Percentiles rank a stretch among this genome's conserved stretches.
These are phyloP conservation scores for Dendrolimus kikuchii DNA, from an alignment of 1,140 invertebrate genomes.

Conservation along the genomic window DNA sequence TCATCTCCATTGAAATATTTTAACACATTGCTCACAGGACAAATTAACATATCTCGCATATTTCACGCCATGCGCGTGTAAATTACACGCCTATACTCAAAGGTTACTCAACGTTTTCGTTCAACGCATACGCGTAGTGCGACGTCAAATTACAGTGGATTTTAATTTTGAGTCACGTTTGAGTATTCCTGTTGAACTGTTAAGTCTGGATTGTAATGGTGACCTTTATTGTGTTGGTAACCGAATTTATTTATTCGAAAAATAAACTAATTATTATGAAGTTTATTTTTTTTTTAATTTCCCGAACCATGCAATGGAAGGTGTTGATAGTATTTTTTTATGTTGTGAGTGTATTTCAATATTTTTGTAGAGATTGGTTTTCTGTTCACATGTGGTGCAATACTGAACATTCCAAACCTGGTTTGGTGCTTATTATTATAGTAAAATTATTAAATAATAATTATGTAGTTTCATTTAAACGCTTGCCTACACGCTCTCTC, in stretches of 20 bases:
- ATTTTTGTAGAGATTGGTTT: slow-evolving; percentile 34
- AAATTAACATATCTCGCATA: too few species aligned
- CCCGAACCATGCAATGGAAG: slow-evolving; percentile 5
- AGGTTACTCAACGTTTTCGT: too few species aligned
- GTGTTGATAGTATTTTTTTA: slow-evolving; percentile 30
- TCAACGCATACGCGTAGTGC: too few species aligned
- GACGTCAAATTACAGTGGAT: too few species aligned
- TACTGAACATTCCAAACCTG: slow-evolving; percentile 70
- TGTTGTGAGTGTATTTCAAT: slow-evolving; percentile 32
- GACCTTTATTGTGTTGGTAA: slow-evolving; percentile 58
- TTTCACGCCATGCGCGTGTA: too few species aligned
- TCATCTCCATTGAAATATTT: too few species aligned
- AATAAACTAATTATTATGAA: slow-evolving; percentile 24
- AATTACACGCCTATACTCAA: too few species aligned
- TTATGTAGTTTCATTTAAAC: slow-evolving; percentile 55
- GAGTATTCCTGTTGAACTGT: not conserved
- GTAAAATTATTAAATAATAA: slow-evolving; percentile 61
- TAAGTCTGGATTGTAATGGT: slow-evolving; percentile 50
- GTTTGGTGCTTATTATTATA: slow-evolving; percentile 70
- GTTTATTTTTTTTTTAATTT: slow-evolving; percentile 18
- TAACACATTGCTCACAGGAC: too few species aligned
- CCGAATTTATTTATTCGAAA: slow-evolving; percentile 43
- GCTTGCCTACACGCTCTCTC: slow-evolving; percentile 43
- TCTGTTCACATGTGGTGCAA: slow-evolving; percentile 62
- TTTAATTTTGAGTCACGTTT: slow-evolving; percentile 16